Conservation (phyloP, 2,888 invertebrate genomes). For the Eupsilia transversa region DNA sequence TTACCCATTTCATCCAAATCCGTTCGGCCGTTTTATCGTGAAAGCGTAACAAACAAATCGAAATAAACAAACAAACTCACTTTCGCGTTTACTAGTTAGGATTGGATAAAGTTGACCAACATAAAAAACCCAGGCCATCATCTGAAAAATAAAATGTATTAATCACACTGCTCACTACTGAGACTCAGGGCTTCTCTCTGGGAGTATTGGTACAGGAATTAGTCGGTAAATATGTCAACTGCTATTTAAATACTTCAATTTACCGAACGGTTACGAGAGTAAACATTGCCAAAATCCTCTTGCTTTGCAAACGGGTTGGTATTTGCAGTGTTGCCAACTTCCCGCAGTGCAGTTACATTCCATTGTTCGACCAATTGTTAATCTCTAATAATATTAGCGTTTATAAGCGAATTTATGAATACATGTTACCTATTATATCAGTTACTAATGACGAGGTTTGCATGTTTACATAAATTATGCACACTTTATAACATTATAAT, state of each 20-base stretch:
- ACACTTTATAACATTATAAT: too few species aligned
- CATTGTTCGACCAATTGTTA: neutral
- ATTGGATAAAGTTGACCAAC: too few species aligned
- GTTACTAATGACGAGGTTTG: neutral
- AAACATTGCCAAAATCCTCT: slow-evolving; percentile 2
- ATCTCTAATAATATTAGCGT: neutral
- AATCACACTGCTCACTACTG: neutral
- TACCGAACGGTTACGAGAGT: neutral
- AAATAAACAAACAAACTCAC: too few species aligned
- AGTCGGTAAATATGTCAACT: neutral
- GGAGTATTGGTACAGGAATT: neutral
- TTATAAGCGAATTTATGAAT: neutral
- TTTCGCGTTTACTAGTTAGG: too few species aligned
- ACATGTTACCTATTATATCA: neutral
- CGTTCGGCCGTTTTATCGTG: too few species aligned
- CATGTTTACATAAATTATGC: neutral
- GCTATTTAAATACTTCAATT: neutral
- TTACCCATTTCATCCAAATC: too few species aligned
- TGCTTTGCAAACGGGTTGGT: slow-evolving; percentile 16
- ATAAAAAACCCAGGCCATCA: too few species aligned
- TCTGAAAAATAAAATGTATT: too few species aligned
- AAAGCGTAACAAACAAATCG: too few species aligned
- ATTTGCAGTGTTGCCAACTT: slow-evolving; percentile 3
- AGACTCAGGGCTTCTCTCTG: neutral
- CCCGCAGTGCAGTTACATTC: neutral